Conservation (phyloP, 2,113 vertebrate species). For the Nothoprocta perdicaria region DNA sequence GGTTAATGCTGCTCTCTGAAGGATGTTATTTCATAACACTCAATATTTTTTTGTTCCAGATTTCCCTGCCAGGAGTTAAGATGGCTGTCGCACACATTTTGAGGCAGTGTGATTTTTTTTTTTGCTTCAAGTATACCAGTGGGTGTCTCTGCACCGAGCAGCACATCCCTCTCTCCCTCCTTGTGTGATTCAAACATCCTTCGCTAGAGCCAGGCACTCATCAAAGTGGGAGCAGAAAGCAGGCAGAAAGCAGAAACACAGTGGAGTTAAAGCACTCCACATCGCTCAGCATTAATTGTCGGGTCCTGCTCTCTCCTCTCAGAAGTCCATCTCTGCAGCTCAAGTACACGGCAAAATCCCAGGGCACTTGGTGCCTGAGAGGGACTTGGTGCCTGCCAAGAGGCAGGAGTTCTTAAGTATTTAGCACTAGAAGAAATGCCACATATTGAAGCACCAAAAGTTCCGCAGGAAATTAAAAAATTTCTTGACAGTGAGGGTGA, state of each 20-base stretch:
- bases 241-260: neutral
- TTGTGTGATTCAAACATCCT: neutral
- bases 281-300: neutral
- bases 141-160: slow-evolving; percentile 62
- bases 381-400: neutral
- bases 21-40: neutral
- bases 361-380: neutral
- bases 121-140: slow-evolving; percentile 39
- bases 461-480: no score
- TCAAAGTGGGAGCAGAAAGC: neutral
- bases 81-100: slow-evolving; percentile 53
- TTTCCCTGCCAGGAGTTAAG: slow-evolving; percentile 55
- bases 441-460: no score
- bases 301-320: neutral
- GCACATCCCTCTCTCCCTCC: neutral
- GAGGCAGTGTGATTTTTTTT: slow-evolving; percentile 32
- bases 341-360: neutral
- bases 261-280: neutral
- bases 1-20: neutral
- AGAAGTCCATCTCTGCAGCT: neutral
- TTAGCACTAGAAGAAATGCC: no score
- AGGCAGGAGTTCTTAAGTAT: neutral
- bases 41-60: neutral
- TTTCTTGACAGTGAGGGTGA: no score
- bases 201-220: neutral